These are phyloP conservation scores for Crotophaga sulcirostris DNA, from an alignment of 2,113 vertebrate genomes.

Conservation along the genomic window DNA sequence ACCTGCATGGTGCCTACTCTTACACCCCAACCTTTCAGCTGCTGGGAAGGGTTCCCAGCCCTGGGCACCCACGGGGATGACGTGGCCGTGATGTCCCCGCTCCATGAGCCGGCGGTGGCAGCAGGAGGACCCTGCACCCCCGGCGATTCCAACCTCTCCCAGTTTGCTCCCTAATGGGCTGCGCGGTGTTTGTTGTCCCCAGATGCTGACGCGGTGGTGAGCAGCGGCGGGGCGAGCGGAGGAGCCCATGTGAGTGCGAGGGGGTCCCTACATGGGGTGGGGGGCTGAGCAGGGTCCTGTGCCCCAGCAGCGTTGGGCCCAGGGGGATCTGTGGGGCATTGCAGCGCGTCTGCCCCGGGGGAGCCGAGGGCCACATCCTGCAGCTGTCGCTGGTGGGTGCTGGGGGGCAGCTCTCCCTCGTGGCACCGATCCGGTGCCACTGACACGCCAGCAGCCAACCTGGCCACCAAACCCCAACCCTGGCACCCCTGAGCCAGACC, in stretches of 20 bases:
- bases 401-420: background rate
- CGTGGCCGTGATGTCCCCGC: fast-evolving
- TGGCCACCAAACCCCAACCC: background rate
- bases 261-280: background rate
- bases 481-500: background rate
- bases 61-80: fast-evolving
- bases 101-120: background rate
- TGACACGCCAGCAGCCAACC: background rate
- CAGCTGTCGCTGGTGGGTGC: background rate
- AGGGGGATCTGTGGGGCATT: background rate
- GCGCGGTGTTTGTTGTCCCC: background rate
- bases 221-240: background rate
- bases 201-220: background rate
- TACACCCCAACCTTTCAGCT: background rate
- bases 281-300: background rate
- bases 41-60: too few relatives aligned
- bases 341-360: fast-evolving
- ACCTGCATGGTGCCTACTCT: fast-evolving
- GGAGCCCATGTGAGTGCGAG: conserved; percentile 30
- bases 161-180: fast-evolving
- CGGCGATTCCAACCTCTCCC: background rate
- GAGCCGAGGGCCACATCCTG: background rate
- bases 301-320: fast-evolving
- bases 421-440: background rate
- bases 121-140: fast-evolving